phyloP scores from a whole-genome alignment of 2,888 invertebrate species.

The Tricholauxania praeusta region DNA sequence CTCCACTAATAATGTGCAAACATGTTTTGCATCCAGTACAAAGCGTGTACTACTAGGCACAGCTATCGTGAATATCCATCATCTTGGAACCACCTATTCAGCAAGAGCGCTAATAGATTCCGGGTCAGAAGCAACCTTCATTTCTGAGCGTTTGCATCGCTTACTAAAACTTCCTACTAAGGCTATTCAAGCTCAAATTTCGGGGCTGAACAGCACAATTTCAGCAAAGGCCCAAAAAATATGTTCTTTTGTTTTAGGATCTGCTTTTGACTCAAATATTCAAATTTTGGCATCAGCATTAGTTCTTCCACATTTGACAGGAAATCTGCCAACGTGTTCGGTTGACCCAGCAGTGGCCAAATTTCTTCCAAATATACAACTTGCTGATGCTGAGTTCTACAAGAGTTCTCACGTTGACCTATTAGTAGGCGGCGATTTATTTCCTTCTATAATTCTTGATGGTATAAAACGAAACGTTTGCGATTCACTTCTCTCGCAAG shows the following conservation, averaged over 20 bases:
- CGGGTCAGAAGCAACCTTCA: constrained; percentile 39
- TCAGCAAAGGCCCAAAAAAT: constrained; percentile 10
- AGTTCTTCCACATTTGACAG: too few relatives aligned
- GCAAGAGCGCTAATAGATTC: constrained; percentile 38
- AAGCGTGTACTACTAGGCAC: constrained; percentile 27
- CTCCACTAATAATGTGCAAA: neutral
- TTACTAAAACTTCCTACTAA: constrained; percentile 19
- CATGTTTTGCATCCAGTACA: constrained; percentile 9
- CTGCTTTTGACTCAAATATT: neutral
- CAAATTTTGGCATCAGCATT: too few relatives aligned
- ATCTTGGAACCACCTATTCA: constrained; percentile 8
- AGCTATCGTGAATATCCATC: too few relatives aligned
- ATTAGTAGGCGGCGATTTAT: too few relatives aligned
- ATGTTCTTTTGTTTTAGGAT: constrained; percentile 15
- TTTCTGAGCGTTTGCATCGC: constrained; percentile 33
- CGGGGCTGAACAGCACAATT: constrained; percentile 26
- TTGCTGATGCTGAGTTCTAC: too few relatives aligned
- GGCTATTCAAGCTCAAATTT: constrained; percentile 18
- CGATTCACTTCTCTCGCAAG: constrained; percentile 28
- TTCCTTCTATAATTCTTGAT: too few relatives aligned
- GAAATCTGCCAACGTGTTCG: too few relatives aligned
- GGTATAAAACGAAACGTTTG: constrained; percentile 9
- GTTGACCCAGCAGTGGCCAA: neutral
- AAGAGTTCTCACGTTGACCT: too few relatives aligned
- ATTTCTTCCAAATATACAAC: too few relatives aligned